Percentiles rank a stretch among this genome's conserved stretches.
phyloP scores from a whole-genome alignment of 2,113 vertebrate genomes.

The Jaculus jaculus region DNA sequence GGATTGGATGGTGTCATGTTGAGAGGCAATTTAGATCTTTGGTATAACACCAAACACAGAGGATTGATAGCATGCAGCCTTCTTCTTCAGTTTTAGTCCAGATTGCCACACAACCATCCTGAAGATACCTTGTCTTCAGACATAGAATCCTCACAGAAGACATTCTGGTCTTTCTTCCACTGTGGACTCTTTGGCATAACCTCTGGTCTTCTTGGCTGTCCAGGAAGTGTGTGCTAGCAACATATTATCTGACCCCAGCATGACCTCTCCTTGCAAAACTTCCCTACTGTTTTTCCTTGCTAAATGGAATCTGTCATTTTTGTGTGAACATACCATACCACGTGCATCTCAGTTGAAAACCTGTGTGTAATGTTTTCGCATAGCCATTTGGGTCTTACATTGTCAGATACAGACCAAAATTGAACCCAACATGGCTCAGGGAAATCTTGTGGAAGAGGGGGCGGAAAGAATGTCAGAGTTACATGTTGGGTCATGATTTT shows the following conservation, averaged over 20 bases:
- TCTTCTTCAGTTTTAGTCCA: not conserved
- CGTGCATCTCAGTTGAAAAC: no score
- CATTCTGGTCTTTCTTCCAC: not conserved
- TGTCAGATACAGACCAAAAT: conserved; percentile 89
- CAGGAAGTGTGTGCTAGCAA: not conserved
- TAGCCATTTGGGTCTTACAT: conserved; percentile 88
- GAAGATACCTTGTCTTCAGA: not conserved
- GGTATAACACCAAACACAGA: not conserved
- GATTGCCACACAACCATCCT: not conserved
- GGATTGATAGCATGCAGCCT: no score
- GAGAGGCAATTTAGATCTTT: not conserved
- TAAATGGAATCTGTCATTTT: not conserved
- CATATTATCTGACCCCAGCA: not conserved
- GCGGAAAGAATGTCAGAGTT: no score
- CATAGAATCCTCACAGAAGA: no score
- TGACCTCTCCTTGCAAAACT: not conserved
- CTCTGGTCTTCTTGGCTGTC: not conserved
- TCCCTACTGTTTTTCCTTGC: not conserved
- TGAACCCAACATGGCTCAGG: no score
- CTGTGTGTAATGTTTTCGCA: not conserved
- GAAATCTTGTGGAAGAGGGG: no score
- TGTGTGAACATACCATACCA: not conserved
- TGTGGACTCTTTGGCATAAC: not conserved
- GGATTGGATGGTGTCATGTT: not conserved
- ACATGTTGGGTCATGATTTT: no score